Evolutionary conservation across 1,140 invertebrate species (phyloP), one percentile per base, ranked within the genome.

Genomic region (Procambarus clarkii): DNA sequence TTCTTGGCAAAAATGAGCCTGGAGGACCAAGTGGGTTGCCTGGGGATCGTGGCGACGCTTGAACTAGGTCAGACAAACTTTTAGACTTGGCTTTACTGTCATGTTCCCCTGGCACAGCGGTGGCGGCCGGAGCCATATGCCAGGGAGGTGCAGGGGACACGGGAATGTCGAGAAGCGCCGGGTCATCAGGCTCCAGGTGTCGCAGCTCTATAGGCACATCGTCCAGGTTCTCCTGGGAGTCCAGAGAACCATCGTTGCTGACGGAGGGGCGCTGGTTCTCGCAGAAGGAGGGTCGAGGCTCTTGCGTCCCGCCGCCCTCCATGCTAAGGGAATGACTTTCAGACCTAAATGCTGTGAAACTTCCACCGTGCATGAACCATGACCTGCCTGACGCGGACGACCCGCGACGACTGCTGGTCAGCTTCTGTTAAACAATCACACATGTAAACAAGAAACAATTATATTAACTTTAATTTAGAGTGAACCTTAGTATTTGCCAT

Each of bases 201-300:
- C 97, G 95, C 45, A 98, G 94, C 95, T 98, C 98, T 77, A 98
- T 98, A 2, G 98, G 98, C 80, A 98, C 94, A 93, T 98, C 97
- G 92, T 97, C 96, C 46, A 96, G 95, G 93, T 96, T 96, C 21
- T 96, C 96, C 89, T 96, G 92, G 71, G 92, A 92, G 80, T 92
- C 93, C 24, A 92, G 85, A 71, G 91, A 92, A 13, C 88, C 87
- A 21, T 91, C 91, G 45, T 91, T 84, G 83, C 79, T 90, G n/a
- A 92, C 83, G 48, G 82, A 86, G 54, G 54, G 90, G n/a, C 95
- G 93, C 96, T 96, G 48, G 95, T 34, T 54, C 8, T 78, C 88
- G 48, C 80, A 81, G 74, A 83, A 58, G 15, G 86, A 90, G 45
- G 83, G 89, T 24, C 89, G 89, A 48, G 89, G 89, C 58, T 91